Evolutionary conservation across 2,113 vertebrate genomes (phyloP), one percentile per base, ranked within the genome.

Genomic region (Sinocyclocheilus rhinocerous): DNA sequence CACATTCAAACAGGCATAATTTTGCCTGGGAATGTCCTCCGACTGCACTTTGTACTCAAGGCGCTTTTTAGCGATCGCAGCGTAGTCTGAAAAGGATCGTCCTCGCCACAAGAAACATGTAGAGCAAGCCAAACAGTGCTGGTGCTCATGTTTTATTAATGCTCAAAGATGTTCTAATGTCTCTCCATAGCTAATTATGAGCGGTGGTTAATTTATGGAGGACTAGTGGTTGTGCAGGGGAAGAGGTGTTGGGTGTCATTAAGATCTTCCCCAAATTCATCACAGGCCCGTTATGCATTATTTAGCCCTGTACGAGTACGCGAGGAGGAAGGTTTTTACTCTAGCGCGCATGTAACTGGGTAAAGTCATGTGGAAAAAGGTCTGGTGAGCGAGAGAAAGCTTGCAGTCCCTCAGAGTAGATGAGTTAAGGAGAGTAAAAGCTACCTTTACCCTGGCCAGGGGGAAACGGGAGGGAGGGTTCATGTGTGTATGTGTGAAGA

Each of bases 351-450:
- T 87, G 86, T 92, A 94, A 95, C 87, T 79, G 83, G 91, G 92
- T 89, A 94, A 94, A 94, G 88, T 93, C 94, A 94, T 91, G 94
- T 94, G 93, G 93, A 94, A 94, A 95, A 95, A 93, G 90, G 92
- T 93, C 91, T 48, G 90, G 88, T 87, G 87, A 90, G 92, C 89
- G 83, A 89, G 81, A 86, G 92, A 81, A 91, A 90, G 90, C 92
- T 94, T 90, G 39, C 87, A 93, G 92, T 94, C 91, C 90, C 91
- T 85, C 91, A 91, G 92, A 95, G 92, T 92, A 78, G 89, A 96
- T 94, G 95, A 96, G 96, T 97, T 97, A 97, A 96, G 95, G 94
- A 95, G 93, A 95, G 95, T 96, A 97, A 97, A 97, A 96, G 96
- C 95, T 94, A 93, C 93, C 93, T 96, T 95, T 94, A 93, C 90